These are phyloP conservation scores for Camelus dromedarius DNA, from an alignment of 2,113 vertebrate species.

Conservation along the genomic window DNA sequence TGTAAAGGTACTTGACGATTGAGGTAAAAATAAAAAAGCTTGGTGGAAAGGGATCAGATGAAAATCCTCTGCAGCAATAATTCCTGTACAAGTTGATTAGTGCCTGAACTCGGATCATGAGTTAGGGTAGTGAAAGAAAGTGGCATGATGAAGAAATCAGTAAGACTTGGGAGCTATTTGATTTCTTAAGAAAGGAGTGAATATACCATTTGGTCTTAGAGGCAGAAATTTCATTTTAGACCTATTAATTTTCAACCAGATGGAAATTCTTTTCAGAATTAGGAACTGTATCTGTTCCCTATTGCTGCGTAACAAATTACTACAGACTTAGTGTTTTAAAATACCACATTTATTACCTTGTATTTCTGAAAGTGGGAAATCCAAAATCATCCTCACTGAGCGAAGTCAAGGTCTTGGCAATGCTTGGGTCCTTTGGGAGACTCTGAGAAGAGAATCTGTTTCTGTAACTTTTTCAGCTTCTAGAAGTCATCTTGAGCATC, in stretches of 20 bases:
- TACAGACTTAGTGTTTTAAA: neutral
- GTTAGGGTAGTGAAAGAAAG: neutral
- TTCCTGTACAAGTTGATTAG: neutral
- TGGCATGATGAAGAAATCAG: neutral
- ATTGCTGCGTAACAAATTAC: neutral
- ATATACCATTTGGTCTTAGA: neutral
- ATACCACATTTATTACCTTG: neutral
- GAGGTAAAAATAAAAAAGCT: neutral
- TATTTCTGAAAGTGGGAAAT: neutral
- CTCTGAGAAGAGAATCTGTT: neutral
- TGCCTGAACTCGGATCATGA: neutral
- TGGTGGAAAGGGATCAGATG: neutral
- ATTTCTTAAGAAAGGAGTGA: neutral
- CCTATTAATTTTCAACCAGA: neutral
- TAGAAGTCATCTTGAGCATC: neutral
- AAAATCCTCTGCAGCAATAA: neutral
- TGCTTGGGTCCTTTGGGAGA: neutral
- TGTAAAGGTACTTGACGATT: neutral
- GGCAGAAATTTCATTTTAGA: neutral
- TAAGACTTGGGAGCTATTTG: neutral
- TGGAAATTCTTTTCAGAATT: neutral
- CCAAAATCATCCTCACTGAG: neutral
- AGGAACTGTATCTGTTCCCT: neutral
- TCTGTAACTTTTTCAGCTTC: neutral
- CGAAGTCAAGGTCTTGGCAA: neutral